phyloP scores from a whole-genome alignment of 2,113 vertebrate genomes.

The Falco punctatus region DNA sequence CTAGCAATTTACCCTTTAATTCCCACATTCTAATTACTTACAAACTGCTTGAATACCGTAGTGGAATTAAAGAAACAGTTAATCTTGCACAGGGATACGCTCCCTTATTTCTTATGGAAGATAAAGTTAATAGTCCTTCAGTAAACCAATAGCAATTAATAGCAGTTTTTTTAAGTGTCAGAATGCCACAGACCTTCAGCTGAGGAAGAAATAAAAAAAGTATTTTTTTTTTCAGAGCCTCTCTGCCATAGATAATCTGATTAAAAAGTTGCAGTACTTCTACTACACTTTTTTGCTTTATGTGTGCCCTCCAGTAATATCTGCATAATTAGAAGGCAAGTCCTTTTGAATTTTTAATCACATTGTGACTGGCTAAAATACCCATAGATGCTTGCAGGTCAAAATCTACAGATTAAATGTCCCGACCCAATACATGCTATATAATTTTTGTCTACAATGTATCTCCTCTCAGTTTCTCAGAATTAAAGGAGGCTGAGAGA shows the following conservation, averaged over 20 bases:
- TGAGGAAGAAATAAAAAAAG: not conserved
- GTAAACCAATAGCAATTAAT: not conserved
- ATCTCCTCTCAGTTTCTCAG: not conserved
- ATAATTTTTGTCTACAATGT: accelerated
- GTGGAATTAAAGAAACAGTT: not conserved
- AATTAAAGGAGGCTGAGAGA: not conserved
- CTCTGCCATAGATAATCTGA: not conserved
- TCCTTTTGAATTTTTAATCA: not conserved
- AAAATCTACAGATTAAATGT: not conserved
- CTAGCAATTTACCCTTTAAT: not conserved
- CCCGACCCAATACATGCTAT: accelerated
- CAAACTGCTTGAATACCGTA: not conserved
- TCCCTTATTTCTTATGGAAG: not conserved
- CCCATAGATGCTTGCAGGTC: not conserved
- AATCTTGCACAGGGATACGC: not conserved
- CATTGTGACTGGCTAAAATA: not conserved
- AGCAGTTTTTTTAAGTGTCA: not conserved
- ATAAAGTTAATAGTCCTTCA: not conserved
- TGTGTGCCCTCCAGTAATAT: not conserved
- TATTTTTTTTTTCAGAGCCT: not conserved
- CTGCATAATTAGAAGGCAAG: not conserved
- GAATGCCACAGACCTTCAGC: not conserved
- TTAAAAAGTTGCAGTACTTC: not conserved
- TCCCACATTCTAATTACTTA: not conserved
- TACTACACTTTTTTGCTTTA: not conserved